These are phyloP conservation scores for Phortica magna DNA, from an alignment of 2,888 invertebrate genomes.

Conservation along the genomic window DNA sequence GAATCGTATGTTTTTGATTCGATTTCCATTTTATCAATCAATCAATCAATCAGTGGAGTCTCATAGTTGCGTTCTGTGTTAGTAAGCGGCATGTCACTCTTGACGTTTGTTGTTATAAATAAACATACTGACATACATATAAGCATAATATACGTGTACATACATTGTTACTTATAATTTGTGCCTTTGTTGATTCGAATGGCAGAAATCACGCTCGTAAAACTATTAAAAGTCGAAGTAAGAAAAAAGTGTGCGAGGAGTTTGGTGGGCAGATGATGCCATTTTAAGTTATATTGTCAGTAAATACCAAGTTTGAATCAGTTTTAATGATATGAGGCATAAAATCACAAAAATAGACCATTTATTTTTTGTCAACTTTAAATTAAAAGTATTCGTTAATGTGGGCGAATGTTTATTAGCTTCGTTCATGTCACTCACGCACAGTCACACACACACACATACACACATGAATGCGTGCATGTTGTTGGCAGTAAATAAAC, in stretches of 20 bases:
- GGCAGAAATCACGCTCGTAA: neutral
- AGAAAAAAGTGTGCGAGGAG: neutral
- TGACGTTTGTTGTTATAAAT: neutral
- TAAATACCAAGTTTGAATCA: too few relatives aligned
- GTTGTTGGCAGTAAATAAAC: constrained; percentile 10
- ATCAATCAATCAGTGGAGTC: neutral
- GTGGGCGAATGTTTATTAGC: neutral
- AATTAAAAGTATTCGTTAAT: constrained; percentile 2
- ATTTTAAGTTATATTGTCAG: too few relatives aligned
- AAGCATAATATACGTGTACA: neutral
- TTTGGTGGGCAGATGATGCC: too few relatives aligned
- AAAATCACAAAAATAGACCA: too few relatives aligned
- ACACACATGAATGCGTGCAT: neutral
- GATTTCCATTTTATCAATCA: constrained; percentile 9
- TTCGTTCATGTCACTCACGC: neutral
- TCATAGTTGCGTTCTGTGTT: neutral
- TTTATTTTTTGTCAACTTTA: too few relatives aligned
- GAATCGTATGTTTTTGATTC: neutral
- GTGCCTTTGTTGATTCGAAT: neutral
- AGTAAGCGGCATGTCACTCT: neutral
- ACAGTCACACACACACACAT: neutral
- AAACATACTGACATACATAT: neutral
- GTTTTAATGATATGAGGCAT: too few relatives aligned
- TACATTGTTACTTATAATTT: neutral
- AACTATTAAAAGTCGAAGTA: neutral